Percentiles rank a stretch among this genome's conserved stretches.
phyloP scores from a whole-genome alignment of 2,888 invertebrate species.

The Ectemnius lituratus region DNA sequence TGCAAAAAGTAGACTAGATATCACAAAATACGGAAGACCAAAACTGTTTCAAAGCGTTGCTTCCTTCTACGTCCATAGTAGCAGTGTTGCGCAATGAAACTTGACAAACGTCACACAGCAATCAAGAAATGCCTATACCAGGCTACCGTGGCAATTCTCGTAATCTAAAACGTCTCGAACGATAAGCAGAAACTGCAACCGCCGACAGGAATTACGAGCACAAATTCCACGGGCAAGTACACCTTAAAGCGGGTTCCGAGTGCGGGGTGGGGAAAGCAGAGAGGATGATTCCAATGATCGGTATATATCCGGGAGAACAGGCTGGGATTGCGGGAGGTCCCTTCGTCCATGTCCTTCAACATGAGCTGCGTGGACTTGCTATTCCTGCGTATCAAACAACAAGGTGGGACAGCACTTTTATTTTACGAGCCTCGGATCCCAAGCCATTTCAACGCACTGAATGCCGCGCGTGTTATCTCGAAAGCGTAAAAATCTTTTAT shows the following conservation, averaged over 20 bases:
- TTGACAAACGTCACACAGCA: too few relatives aligned
- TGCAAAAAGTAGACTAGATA: too few relatives aligned
- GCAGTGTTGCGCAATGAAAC: too few relatives aligned
- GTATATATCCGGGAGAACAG: not conserved
- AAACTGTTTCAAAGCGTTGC: too few relatives aligned
- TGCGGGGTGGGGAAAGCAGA: too few relatives aligned
- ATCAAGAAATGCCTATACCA: too few relatives aligned
- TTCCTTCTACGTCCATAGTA: too few relatives aligned
- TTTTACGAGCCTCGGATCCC: slow-evolving; percentile 41
- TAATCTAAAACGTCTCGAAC: too few relatives aligned
- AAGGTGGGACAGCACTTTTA: slow-evolving; percentile 34
- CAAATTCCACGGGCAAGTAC: not conserved
- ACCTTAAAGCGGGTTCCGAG: not conserved
- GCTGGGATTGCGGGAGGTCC: slow-evolving; percentile 18
- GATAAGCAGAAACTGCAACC: not conserved
- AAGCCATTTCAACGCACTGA: slow-evolving; percentile 32
- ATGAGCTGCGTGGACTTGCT: too few relatives aligned
- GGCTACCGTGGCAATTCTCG: too few relatives aligned
- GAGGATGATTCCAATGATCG: too few relatives aligned
- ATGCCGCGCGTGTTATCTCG: slow-evolving; percentile 39
- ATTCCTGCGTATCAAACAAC: slow-evolving; percentile 19
- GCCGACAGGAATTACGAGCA: slow-evolving; percentile 12
- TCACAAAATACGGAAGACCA: too few relatives aligned
- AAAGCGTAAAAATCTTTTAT: slow-evolving; percentile 49
- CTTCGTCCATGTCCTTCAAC: not conserved